These are phyloP conservation scores for Zootoca vivipara DNA, from an alignment of 2,113 vertebrate species.

Conservation along the genomic window DNA sequence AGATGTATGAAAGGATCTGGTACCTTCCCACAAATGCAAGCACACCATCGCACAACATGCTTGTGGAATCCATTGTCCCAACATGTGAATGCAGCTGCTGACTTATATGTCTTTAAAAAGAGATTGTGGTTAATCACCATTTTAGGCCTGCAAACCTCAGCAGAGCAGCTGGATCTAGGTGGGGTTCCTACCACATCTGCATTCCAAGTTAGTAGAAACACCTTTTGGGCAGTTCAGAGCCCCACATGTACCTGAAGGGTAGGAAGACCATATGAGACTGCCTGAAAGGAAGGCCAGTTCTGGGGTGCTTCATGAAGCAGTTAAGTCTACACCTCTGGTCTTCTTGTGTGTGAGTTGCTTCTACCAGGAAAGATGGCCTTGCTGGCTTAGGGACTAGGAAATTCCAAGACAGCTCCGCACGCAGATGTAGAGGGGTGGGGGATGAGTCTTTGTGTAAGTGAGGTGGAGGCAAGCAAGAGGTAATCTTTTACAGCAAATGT, in stretches of 20 bases:
- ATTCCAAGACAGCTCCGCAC: neutral
- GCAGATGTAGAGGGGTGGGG: neutral
- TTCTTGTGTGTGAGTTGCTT: neutral
- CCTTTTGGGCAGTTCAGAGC: neutral
- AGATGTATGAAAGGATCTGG: too few relatives aligned
- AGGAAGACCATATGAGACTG: neutral
- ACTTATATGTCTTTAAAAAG: too few relatives aligned
- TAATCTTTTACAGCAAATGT: neutral
- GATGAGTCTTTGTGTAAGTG: neutral
- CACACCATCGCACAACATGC: too few relatives aligned
- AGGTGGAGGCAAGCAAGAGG: neutral
- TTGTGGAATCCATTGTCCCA: too few relatives aligned
- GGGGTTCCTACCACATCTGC: neutral
- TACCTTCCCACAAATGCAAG: too few relatives aligned
- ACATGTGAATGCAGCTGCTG: too few relatives aligned
- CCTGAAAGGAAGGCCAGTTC: neutral
- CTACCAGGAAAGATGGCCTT: neutral
- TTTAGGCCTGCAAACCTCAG: neutral
- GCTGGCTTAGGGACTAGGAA: neutral
- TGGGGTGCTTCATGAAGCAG: too few relatives aligned
- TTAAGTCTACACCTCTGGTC: neutral
- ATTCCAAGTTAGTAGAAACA: neutral
- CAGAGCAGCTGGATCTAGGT: neutral
- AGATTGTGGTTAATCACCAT: neutral
- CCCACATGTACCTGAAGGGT: neutral